Conservation (phyloP, 2,113 vertebrate species). For the Rhipidura dahli region DNA sequence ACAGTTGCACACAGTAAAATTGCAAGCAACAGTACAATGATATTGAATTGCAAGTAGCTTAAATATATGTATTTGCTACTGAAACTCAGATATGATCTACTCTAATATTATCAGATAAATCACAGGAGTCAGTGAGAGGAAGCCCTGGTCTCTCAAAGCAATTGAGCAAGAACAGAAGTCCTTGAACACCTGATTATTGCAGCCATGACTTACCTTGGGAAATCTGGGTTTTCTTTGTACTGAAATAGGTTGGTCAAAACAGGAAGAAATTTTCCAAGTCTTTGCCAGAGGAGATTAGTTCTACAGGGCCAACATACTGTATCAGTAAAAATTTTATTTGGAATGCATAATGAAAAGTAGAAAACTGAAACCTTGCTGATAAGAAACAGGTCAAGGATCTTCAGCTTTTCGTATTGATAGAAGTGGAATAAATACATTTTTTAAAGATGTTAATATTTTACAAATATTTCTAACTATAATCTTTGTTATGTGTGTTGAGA, state of each 20-base stretch:
- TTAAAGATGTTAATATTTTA: not conserved
- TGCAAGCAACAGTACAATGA: not conserved
- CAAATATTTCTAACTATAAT: not conserved
- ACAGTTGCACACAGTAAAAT: not conserved
- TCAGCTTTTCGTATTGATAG: not conserved
- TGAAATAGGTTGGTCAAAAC: not conserved
- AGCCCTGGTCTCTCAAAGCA: not conserved
- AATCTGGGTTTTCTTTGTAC: not conserved
- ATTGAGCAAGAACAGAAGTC: not conserved
- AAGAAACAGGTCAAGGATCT: not conserved
- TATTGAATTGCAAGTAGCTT: not conserved
- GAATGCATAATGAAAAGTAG: not conserved
- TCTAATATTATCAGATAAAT: not conserved
- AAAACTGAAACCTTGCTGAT: not conserved
- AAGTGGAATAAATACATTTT: not conserved
- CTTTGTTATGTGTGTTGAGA: not conserved
- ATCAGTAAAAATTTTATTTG: not conserved
- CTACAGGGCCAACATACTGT: not conserved
- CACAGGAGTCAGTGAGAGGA: not conserved
- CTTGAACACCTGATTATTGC: not conserved
- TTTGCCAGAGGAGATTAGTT: not conserved
- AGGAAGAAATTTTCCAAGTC: not conserved
- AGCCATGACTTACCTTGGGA: not conserved
- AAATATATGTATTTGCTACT: not conserved
- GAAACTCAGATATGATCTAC: not conserved